These are phyloP conservation scores for Microplitis mediator DNA, from an alignment of 1,140 invertebrate species.

Conservation along the genomic window DNA sequence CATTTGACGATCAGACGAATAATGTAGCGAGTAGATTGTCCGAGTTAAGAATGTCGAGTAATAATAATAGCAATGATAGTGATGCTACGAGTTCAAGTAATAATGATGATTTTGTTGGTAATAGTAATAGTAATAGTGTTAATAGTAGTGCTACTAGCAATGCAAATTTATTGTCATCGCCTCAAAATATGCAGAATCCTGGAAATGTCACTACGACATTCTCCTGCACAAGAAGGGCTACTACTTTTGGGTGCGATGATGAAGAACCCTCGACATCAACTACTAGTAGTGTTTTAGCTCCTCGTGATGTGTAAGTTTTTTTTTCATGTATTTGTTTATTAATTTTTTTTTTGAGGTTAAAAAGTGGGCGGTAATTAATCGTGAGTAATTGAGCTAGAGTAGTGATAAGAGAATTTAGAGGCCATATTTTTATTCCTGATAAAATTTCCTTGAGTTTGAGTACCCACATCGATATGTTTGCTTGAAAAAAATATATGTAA, in stretches of 20 bases:
- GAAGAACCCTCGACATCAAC: slow-evolving; percentile 42
- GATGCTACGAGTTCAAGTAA: slow-evolving; percentile 32
- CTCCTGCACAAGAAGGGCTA: slow-evolving; percentile 41
- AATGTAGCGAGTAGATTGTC: slow-evolving; percentile 39
- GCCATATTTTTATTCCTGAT: too few relatives aligned
- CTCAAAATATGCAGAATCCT: slow-evolving; percentile 44
- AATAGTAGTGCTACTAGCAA: slow-evolving; percentile 13
- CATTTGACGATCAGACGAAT: slow-evolving; percentile 36
- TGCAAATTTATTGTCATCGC: slow-evolving; percentile 17
- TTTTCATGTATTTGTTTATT: not conserved
- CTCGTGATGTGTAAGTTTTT: slow-evolving; percentile 35
- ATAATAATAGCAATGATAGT: not conserved
- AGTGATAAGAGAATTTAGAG: too few relatives aligned
- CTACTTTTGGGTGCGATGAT: slow-evolving; percentile 46
- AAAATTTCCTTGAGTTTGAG: too few relatives aligned
- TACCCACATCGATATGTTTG: too few relatives aligned
- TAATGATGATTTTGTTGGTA: too few relatives aligned
- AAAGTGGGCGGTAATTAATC: too few relatives aligned
- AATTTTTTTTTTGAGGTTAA: too few relatives aligned
- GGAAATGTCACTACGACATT: slow-evolving; percentile 37
- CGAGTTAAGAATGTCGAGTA: slow-evolving; percentile 26
- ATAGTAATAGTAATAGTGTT: slow-evolving; percentile 23
- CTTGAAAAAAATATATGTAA: too few relatives aligned
- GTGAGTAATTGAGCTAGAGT: too few relatives aligned
- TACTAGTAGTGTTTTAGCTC: slow-evolving; percentile 30